These are phyloP conservation scores for Leptinotarsa tumamoca DNA, from an alignment of 2,888 invertebrate species.

Conservation along the genomic window DNA sequence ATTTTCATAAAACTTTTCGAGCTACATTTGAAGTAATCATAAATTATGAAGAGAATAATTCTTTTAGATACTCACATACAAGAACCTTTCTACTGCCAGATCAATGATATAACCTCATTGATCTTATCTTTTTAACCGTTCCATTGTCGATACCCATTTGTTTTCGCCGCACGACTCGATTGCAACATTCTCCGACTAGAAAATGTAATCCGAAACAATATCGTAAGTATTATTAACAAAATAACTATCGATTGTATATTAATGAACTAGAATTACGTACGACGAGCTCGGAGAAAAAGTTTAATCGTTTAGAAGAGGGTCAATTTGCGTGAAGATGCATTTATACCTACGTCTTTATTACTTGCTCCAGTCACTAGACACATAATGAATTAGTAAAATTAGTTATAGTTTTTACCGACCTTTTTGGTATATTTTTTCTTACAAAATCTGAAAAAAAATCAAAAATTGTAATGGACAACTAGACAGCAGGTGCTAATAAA, in stretches of 20 bases:
- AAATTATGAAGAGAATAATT: constrained; percentile 19
- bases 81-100: constrained; percentile 25
- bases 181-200: constrained; percentile 32
- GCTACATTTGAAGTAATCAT: background rate
- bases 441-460: too few relatives aligned
- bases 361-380: background rate
- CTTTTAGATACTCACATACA: constrained; percentile 20
- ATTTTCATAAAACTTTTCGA: constrained; percentile 1
- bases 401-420: too few relatives aligned
- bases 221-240: constrained; percentile 18
- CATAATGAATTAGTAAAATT: too few relatives aligned
- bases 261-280: constrained; percentile 7
- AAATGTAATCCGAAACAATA: constrained; percentile 19
- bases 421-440: too few relatives aligned
- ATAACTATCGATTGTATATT: constrained; percentile 19
- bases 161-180: constrained; percentile 37
- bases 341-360: background rate
- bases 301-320: background rate
- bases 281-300: constrained; percentile 8
- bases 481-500: too few relatives aligned
- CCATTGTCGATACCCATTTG: constrained; percentile 40
- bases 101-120: constrained; percentile 35
- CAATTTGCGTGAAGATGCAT: background rate
- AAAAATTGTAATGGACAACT: too few relatives aligned
- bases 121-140: constrained; percentile 41